phyloP scores from a whole-genome alignment of 2,888 invertebrate genomes.

The Amblyjoppa proteus region DNA sequence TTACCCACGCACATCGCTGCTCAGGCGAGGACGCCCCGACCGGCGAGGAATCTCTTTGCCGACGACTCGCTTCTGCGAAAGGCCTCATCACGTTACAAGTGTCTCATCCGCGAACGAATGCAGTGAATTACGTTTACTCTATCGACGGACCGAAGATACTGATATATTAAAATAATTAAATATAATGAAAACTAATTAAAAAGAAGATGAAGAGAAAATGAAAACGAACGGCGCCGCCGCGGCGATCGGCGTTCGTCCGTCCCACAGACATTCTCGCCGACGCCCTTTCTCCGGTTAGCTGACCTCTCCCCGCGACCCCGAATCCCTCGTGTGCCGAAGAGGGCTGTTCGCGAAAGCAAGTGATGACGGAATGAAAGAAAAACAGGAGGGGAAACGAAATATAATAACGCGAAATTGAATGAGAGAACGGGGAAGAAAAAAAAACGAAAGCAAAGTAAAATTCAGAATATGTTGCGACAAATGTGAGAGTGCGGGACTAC shows the following conservation, averaged over 20 bases:
- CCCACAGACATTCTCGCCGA: slow-evolving; percentile 50
- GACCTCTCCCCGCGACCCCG: neutral
- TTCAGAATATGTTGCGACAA: slow-evolving; percentile 62
- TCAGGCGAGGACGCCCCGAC: slow-evolving; percentile 1
- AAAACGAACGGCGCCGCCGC: slow-evolving; percentile 34
- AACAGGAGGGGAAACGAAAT: slow-evolving; percentile 37
- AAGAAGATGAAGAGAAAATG: neutral
- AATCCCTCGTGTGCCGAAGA: slow-evolving; percentile 26
- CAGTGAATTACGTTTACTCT: slow-evolving; percentile 46
- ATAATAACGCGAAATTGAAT: slow-evolving; percentile 27
- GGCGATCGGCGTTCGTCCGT: slow-evolving; percentile 39
- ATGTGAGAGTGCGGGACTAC: slow-evolving; percentile 68
- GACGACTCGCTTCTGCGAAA: neutral
- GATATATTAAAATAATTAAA: slow-evolving; percentile 50
- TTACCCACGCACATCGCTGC: neutral
- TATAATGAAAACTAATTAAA: slow-evolving; percentile 28
- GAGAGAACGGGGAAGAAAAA: neutral
- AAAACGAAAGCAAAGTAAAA: slow-evolving; percentile 47
- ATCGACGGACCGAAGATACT: slow-evolving; percentile 43
- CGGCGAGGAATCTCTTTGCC: neutral
- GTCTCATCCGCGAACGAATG: slow-evolving; percentile 47
- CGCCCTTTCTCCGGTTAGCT: slow-evolving; percentile 44
- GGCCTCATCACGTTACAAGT: slow-evolving; percentile 29
- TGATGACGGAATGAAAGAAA: slow-evolving; percentile 32
- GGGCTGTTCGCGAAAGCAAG: slow-evolving; percentile 34